Evolutionary conservation across 1,140 invertebrate genomes (phyloP), one percentile per base, ranked within the genome.

Genomic region (Berghia stephanieae): DNA sequence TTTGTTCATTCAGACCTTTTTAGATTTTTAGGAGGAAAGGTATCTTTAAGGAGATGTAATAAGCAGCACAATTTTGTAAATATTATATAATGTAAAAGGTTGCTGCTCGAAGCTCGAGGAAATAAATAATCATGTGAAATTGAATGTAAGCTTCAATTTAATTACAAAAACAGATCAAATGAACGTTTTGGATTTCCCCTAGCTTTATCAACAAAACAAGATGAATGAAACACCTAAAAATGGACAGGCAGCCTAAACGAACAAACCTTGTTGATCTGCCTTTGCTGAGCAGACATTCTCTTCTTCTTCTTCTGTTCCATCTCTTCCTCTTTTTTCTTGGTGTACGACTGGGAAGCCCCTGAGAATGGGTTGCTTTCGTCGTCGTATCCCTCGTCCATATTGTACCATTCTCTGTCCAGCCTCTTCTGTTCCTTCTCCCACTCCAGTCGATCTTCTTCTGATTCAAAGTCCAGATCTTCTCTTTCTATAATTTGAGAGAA

Each of bases 351-450:
- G 78, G 95, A 96, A 4, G 97, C 93, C 72, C 94, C 93, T 6
- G 93, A 92, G 90, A 99, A 99, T 0, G 97, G 96, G 89, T 96
- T 97, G 57, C 95, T 93, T 83, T 96, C 94, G 79, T 97, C 96
- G 83, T 98, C 96, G 86, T 96, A 95, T 83, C 94, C 96, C 71
- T 90, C 95, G 84, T 97, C 96, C 88, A 98, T 93, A 69, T 93
- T 94, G 87, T 99, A 99, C 98, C 98, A 99, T 84, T 98, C 96
- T 69, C 98, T 90, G 85, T 99, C 98, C 3, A 99, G 85, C 68
- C 96, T 92, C 81, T 94, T 94, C 89, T 99, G 95, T 82, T 99
- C 97, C 85, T 96, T 94, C 87, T 98, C 95, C 96, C 96, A 98
- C 44, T 94, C 90, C 46, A 94, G 92, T 42, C 93, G 91, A 1